phyloP scores from a whole-genome alignment of 2,113 vertebrate species.

The Stegastes partitus region DNA sequence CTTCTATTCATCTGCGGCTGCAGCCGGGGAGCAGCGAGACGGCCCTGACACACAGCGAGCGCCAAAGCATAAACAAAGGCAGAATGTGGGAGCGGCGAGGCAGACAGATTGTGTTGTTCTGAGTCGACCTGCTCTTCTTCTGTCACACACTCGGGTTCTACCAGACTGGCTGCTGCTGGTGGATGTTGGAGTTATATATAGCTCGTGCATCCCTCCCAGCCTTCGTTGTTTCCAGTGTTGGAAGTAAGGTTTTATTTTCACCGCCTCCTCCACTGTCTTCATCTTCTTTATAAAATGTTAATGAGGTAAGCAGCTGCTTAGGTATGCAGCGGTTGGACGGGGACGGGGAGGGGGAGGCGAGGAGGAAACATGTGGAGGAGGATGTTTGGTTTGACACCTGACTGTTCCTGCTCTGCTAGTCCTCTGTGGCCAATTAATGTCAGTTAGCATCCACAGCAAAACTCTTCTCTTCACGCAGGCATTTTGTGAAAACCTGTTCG shows the following conservation, averaged over 20 bases:
- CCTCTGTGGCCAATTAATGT: constrained; percentile 58
- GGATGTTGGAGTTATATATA: constrained; percentile 38
- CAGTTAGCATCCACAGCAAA: constrained; percentile 26
- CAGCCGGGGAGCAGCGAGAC: constrained; percentile 6
- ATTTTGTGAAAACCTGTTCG: constrained; percentile 3
- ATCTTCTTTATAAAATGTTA: constrained; percentile 59
- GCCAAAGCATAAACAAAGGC: constrained; percentile 34
- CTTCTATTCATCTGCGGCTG: constrained; percentile 19
- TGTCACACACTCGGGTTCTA: constrained; percentile 13
- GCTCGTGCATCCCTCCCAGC: background rate
- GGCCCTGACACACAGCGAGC: constrained; percentile 2
- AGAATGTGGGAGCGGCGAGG: background rate
- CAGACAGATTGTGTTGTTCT: constrained; percentile 35
- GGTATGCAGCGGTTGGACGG: constrained; percentile 35
- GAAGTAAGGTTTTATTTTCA: constrained; percentile 14
- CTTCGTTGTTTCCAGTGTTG: constrained; percentile 6
- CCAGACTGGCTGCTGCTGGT: constrained; percentile 34
- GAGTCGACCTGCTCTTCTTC: constrained; percentile 23
- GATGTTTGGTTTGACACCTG: constrained; percentile 34
- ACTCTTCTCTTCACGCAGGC: background rate
- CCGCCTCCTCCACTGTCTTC: background rate
- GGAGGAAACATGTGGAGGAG: background rate
- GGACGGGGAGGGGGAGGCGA: background rate
- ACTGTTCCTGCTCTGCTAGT: constrained; percentile 29
- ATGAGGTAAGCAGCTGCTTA: constrained; percentile 50